Evolutionary conservation across 2,797 vertebrate species (phyloP).

Genomic region (Typhlichthys eigenmanni): DNA sequence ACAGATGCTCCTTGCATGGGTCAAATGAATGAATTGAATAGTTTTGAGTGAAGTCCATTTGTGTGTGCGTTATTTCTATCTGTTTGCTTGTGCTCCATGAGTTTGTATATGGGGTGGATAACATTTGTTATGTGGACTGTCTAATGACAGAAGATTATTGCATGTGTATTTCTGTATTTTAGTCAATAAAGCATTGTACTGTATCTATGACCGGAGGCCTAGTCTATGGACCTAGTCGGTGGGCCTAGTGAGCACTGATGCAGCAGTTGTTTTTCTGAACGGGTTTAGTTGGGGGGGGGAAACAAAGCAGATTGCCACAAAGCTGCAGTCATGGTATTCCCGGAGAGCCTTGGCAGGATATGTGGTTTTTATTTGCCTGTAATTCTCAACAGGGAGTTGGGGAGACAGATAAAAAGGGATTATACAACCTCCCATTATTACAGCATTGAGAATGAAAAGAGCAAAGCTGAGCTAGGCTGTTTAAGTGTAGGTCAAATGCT

Average conservation of each 20-base stretch:
- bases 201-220: conserved; percentile 3
- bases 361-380: conserved; percentile 49
- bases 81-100: conserved; percentile 20
- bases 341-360: conserved; percentile 30
- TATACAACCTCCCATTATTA: conserved; percentile 52
- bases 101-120: conserved; percentile 24
- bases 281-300: conserved; percentile 10
- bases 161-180: conserved; percentile 24
- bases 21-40: conserved; percentile 1
- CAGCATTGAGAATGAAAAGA: conserved; percentile 53
- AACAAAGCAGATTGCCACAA: conserved; percentile 13
- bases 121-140: conserved; percentile 15
- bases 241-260: neutral
- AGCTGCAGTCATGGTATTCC: conserved; percentile 27
- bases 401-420: conserved; percentile 50
- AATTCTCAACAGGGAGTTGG: conserved; percentile 46
- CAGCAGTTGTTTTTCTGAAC: conserved; percentile 9
- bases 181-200: neutral
- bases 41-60: conserved; percentile 17
- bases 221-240: no score
- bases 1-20: conserved; percentile 11
- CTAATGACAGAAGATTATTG: conserved; percentile 29
- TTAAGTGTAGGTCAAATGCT: conserved; percentile 43
- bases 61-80: conserved; percentile 27
- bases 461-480: conserved; percentile 49